Evolutionary conservation across 2,888 invertebrate species (phyloP).

Genomic region (Scaptodrosophila latifasciaeformis): DNA sequence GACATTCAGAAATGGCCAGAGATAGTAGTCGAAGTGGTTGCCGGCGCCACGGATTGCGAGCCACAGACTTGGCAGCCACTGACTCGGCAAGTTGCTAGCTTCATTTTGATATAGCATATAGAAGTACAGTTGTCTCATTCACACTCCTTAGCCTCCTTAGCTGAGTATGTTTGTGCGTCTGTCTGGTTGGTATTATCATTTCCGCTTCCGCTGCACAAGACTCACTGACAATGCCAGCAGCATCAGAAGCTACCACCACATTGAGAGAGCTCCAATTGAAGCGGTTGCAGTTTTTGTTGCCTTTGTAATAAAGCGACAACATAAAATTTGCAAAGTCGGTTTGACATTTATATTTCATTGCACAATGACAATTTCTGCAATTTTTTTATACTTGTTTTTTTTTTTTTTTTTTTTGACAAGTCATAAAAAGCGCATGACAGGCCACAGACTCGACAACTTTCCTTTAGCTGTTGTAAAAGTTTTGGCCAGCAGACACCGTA

Average conservation of each 20-base stretch:
- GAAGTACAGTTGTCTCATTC: too few relatives aligned
- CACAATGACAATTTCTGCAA: constrained; percentile 51
- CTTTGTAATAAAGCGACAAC: neutral
- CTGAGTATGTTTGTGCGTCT: constrained; percentile 6
- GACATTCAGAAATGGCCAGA: too few relatives aligned
- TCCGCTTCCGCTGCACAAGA: constrained; percentile 53
- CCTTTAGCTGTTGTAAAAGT: constrained; percentile 3
- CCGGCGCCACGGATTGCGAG: neutral
- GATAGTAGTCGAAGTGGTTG: neutral
- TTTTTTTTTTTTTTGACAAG: constrained; percentile 42
- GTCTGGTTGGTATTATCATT: constrained; percentile 41
- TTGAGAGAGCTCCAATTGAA: too few relatives aligned
- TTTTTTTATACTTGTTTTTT: too few relatives aligned
- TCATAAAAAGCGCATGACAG: constrained; percentile 55
- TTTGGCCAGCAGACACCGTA: neutral
- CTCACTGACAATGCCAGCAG: constrained; percentile 31
- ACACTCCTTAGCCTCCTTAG: too few relatives aligned
- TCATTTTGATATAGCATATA: too few relatives aligned
- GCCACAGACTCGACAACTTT: constrained; percentile 14
- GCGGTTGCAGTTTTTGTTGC: constrained; percentile 28
- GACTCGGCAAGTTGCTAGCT: constrained; percentile 1
- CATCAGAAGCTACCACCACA: constrained; percentile 3
- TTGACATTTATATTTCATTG: constrained; percentile 70
- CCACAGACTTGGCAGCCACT: neutral
- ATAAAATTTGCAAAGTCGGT: constrained; percentile 55